Percentiles rank a stretch among this genome's conserved stretches.
Conservation (phyloP, 2,888 invertebrate species). For the Xanthostigma xanthostigma region DNA sequence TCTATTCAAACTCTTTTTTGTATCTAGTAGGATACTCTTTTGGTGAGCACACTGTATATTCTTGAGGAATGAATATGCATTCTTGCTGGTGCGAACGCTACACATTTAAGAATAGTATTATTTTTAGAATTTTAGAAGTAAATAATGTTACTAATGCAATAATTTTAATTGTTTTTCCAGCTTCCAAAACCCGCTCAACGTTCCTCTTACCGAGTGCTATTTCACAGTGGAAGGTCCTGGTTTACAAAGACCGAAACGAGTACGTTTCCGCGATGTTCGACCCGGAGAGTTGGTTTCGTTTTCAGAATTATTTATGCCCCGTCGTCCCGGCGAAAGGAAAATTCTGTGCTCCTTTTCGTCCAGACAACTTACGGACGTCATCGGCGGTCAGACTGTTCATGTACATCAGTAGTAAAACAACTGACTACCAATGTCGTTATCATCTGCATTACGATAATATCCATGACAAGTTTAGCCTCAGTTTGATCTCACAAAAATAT, state of each 20-base stretch:
- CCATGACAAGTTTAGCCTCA: too few species aligned
- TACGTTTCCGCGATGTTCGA: slow-evolving; percentile 43
- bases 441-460: too few species aligned
- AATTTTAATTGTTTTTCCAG: slow-evolving; percentile 19
- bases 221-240: slow-evolving; percentile 58
- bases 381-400: slow-evolving; percentile 38
- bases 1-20: too few species aligned
- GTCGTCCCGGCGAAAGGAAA: slow-evolving; percentile 41
- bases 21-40: too few species aligned
- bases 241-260: slow-evolving; percentile 42
- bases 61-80: too few species aligned
- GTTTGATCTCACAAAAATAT: too few species aligned
- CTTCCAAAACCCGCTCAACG: slow-evolving; percentile 52
- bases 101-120: too few species aligned
- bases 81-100: too few species aligned
- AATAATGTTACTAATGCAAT: too few species aligned
- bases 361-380: slow-evolving; percentile 46
- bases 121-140: too few species aligned
- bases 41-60: too few species aligned
- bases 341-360: slow-evolving; percentile 52
- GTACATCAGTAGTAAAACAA: slow-evolving; percentile 20
- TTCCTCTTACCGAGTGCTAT: slow-evolving; percentile 46
- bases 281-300: slow-evolving; percentile 46
- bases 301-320: slow-evolving; percentile 42
- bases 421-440: too few species aligned